Evolutionary conservation across 2,113 vertebrate genomes (phyloP), one percentile per base, ranked within the genome.

Genomic region (Otis tarda): DNA sequence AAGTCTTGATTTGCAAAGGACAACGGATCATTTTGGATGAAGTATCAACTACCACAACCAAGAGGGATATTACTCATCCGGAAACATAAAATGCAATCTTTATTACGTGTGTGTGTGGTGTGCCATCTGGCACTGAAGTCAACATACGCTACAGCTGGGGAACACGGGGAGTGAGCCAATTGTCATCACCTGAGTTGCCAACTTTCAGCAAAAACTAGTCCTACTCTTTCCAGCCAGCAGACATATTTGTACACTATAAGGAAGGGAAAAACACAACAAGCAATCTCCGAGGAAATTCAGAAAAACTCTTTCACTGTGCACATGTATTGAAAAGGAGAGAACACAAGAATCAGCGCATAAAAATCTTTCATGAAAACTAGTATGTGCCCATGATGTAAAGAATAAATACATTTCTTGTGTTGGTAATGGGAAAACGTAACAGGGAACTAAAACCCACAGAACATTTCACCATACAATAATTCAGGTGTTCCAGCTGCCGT

Each of bases 101-200:
- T 41, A 27, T 33, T 24, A 70, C 83, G 47, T 18, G 4, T 41
- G 4, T 41, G 77, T 52, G 88, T 11, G 52, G 23, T 78, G 68
- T 95, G 97, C 93, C 89, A 89, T 63, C 95, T 97, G 97, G 97
- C 95, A 97, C 55, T 1, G 2, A 23, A 83, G 83, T 7, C 90
- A 78, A 27, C 63, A 52, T 83, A 41, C 17, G 20, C 83, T 77
- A 57, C 97, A 97, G 95, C 96, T 98, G 96, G 96, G 89, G 85
- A 89, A 56, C 56, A 6, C 3, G 6, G 81, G 41, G 74, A 55
- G 35, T 2, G n/a, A 71, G 97, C 96, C 95, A 95, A 39, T 65
- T 89, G 79, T 75, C 94, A 91, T 97, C 97, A 98, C 96, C 97
- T 97, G 95, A 97, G 73, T 79, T 98, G 97, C 97, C 97, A 98